phyloP scores from a whole-genome alignment of 2,113 vertebrate species.

The Pygoscelis antarcticus region DNA sequence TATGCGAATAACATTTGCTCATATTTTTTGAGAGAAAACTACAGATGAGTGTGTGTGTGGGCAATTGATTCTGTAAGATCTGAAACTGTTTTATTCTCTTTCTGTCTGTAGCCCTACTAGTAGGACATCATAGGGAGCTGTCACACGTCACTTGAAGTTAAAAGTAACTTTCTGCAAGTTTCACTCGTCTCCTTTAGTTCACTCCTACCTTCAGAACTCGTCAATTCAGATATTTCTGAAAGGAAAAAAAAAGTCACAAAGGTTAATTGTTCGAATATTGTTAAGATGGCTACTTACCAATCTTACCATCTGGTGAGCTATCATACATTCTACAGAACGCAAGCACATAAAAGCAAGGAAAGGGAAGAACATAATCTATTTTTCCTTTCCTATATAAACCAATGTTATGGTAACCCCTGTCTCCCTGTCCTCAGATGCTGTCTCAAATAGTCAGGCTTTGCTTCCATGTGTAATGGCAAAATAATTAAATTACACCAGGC shows the following conservation, averaged over 20 bases:
- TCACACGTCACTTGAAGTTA: not conserved
- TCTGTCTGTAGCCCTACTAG: not conserved
- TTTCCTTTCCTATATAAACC: not conserved
- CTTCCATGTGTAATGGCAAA: not conserved
- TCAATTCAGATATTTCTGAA: not conserved
- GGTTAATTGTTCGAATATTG: not conserved
- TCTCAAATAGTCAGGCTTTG: not conserved
- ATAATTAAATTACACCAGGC: not conserved
- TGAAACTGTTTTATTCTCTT: not conserved
- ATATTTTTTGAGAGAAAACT: not conserved
- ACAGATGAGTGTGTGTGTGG: not conserved
- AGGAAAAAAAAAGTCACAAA: not conserved
- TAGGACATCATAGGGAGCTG: not conserved
- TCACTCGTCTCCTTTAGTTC: not conserved
- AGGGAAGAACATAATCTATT: not conserved
- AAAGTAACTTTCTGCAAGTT: not conserved
- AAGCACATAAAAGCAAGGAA: not conserved
- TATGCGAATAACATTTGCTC: not conserved
- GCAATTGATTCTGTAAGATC: not conserved
- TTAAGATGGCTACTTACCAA: not conserved
- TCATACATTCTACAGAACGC: not conserved
- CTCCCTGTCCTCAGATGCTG: not conserved
- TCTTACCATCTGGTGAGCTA: not conserved
- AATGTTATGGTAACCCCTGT: not conserved
- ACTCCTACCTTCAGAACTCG: not conserved